A percentile compares a stretch with the other conserved stretches of the same genome.
Conservation (phyloP, 2,113 vertebrate species). For the Myanophis thanlyinensis region DNA sequence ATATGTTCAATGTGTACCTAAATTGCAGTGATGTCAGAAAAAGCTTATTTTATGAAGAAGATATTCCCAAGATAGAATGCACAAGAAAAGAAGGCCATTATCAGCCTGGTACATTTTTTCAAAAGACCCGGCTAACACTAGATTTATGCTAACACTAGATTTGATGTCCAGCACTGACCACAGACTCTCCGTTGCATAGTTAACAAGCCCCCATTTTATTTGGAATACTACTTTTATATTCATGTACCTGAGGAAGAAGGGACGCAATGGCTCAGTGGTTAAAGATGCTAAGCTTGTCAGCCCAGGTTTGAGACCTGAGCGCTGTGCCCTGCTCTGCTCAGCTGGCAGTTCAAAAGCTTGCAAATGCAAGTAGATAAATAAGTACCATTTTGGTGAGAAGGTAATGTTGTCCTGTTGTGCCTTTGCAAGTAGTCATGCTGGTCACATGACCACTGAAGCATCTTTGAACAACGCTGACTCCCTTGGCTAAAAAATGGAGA, state of each 20-base stretch:
- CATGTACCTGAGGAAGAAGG: neutral
- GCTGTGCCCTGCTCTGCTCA: neutral
- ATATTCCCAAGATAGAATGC: neutral
- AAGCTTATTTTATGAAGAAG: neutral
- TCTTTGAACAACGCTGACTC: neutral
- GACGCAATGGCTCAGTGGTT: neutral
- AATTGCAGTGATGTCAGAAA: neutral
- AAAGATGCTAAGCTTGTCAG: neutral
- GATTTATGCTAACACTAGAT: neutral
- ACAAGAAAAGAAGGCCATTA: neutral
- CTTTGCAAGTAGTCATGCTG: neutral
- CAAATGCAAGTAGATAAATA: neutral
- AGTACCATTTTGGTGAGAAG: neutral
- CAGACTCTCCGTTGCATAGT: neutral
- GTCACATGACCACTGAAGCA: neutral
- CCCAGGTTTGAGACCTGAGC: neutral
- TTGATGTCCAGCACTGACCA: neutral
- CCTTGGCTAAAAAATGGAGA: neutral
- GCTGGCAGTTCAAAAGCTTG: neutral
- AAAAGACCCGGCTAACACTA: neutral
- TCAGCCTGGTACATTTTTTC: neutral
- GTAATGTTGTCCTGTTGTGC: neutral
- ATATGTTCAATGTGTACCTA: neutral
- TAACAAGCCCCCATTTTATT: neutral
- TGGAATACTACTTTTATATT: neutral